Base-by-base conservation (phyloP, 2,113 vertebrate species). In the Drymodes brunneopygia region DNA sequence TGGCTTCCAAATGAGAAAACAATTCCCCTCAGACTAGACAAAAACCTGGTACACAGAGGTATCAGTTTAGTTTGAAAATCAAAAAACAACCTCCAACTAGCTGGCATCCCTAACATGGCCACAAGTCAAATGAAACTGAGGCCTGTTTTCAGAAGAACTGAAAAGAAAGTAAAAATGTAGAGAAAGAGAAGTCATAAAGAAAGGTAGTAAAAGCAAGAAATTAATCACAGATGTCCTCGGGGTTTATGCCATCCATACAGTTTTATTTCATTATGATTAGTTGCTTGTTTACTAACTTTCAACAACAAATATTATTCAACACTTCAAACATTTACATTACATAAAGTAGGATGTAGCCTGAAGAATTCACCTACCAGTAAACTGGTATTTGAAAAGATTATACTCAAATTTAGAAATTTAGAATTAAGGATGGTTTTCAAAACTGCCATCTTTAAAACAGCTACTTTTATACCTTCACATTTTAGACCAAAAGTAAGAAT, bases 171-270 rank as follows among this genome's bases (percentile, higher is more conserved):
- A 67, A 47, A 38, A 69, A 60, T 15, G 36, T 4, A 12, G 6
- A 72, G 11, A 58, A 73, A 40, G 8, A 25, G 3, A 53, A 67
- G 6, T n/a, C 33, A 71, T n/a, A 80, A 80, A 83, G 36, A 19
- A 73, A 77, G 13, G 24, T 6, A 44, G n/a, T 15, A 61, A 73
- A 91, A 70, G 10, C 20, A 80, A n/a, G 50, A 65, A 82, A 78
- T 40, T 7, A 90, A 40, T 35, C 40, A 58, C 7, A 28, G 19
- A 3, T 18, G 29, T 57, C 38, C 25, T 61, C 28, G 3, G 10
- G 4, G 1, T 18, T 92, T 71, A 66, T 6, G 35, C 7, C 16
- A 47, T 56, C 42, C 23, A 45, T 67, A 58, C 0, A 0, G 15
- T 15, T 60, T 78, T 69, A 45, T 42, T 78, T 81, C 29, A 53